Evolutionary conservation across 2,888 invertebrate genomes (phyloP).

Genomic region (Teleogryllus oceanicus): DNA sequence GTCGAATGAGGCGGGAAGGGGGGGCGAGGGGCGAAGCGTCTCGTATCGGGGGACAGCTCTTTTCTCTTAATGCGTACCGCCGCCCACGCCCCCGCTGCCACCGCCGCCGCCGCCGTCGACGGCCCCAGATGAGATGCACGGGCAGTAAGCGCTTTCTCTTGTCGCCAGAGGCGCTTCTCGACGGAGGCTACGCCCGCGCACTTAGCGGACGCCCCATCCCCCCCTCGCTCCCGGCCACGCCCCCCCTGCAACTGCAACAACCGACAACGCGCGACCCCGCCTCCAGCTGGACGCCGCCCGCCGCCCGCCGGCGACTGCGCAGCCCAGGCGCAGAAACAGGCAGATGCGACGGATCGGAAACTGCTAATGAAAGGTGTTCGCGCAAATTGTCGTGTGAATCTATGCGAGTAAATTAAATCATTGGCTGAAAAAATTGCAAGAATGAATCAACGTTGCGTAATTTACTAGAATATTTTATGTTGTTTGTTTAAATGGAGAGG

Average conservation of each 20-base stretch:
- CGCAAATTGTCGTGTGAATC: too few relatives aligned
- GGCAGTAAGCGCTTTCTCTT: conserved; percentile 18
- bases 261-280: too few relatives aligned
- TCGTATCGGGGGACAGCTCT: conserved; percentile 9
- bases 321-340: too few relatives aligned
- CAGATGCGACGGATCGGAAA: too few relatives aligned
- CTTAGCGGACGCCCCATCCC: background rate
- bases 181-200: background rate
- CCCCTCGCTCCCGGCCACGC: background rate
- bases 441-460: too few relatives aligned
- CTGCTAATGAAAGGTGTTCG: too few relatives aligned
- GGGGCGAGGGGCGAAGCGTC: background rate
- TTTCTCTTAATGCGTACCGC: background rate
- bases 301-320: too few relatives aligned
- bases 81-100: background rate
- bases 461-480: too few relatives aligned
- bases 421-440: too few relatives aligned
- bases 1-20: background rate
- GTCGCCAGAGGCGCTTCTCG: background rate
- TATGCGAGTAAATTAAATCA: too few relatives aligned
- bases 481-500: too few relatives aligned
- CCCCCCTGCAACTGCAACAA: background rate
- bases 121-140: background rate
- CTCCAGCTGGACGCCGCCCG: too few relatives aligned
- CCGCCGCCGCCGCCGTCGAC: background rate